Percentiles rank a stretch among this genome's conserved stretches.
phyloP scores from a whole-genome alignment of 2,113 vertebrate species.

The Scartelaos histophorus region DNA sequence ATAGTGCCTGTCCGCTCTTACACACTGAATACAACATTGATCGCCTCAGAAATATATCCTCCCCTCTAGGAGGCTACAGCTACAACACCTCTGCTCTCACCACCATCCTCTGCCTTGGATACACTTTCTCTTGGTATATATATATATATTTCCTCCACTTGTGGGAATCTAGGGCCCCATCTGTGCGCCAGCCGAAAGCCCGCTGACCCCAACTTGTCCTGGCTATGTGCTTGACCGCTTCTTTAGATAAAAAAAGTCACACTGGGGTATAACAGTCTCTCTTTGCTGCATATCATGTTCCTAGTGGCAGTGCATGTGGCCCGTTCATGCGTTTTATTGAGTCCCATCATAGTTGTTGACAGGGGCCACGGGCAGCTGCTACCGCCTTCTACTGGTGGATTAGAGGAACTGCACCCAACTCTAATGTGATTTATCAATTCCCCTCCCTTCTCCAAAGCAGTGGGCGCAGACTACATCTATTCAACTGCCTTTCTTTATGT shows the following conservation, averaged over 20 bases:
- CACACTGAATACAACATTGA: conserved; percentile 37
- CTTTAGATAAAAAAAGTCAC: conserved; percentile 44
- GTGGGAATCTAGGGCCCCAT: conserved; percentile 38
- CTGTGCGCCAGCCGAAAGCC: conserved; percentile 54
- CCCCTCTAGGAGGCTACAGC: conserved; percentile 42
- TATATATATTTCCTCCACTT: conserved; percentile 33
- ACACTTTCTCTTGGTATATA: conserved; percentile 8
- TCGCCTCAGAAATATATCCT: conserved; percentile 49
- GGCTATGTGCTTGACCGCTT: conserved; percentile 48
- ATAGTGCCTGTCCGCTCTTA: conserved; percentile 26
- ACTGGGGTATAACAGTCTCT: conserved; percentile 32
- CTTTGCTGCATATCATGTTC: conserved; percentile 43
- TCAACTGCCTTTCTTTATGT: conserved; percentile 1
- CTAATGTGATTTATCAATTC: conserved; percentile 2
- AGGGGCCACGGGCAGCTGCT: conserved; percentile 30
- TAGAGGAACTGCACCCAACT: conserved; percentile 10
- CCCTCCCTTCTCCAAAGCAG: not conserved
- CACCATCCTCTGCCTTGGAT: conserved; percentile 28
- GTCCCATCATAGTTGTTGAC: conserved; percentile 33
- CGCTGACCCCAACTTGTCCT: conserved; percentile 46
- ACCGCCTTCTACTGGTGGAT: conserved; percentile 13
- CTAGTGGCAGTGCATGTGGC: conserved; percentile 29
- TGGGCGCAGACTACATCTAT: not conserved
- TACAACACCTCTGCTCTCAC: conserved; percentile 43
- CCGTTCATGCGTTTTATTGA: conserved; percentile 33